phyloP scores from a whole-genome alignment of 2,888 invertebrate species.

The Miltochrista miniata region DNA sequence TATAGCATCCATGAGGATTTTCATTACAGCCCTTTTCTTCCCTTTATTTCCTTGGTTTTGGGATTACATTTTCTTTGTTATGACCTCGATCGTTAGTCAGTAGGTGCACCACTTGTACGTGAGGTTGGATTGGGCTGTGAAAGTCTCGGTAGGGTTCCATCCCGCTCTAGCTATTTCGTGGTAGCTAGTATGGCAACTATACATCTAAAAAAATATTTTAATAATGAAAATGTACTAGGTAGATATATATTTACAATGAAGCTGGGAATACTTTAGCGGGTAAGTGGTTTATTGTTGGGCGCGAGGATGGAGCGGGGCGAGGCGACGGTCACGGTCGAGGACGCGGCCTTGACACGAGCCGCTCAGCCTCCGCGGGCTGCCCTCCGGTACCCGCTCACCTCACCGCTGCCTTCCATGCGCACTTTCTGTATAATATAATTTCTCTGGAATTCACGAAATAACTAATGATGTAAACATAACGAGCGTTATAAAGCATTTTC shows the following conservation, averaged over 20 bases:
- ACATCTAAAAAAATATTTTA: too few relatives aligned
- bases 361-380: slow-evolving; percentile 63
- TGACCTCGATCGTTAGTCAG: too few relatives aligned
- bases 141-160: too few relatives aligned
- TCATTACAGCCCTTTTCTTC: too few relatives aligned
- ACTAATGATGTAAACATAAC: slow-evolving; percentile 2
- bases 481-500: not conserved
- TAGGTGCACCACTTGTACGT: too few relatives aligned
- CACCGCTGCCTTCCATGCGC: slow-evolving; percentile 5
- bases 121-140: too few relatives aligned
- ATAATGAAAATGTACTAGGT: not conserved
- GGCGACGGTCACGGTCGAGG: slow-evolving; percentile 75
- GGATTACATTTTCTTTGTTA: too few relatives aligned
- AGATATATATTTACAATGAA: not conserved
- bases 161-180: too few relatives aligned
- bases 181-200: too few relatives aligned
- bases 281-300: slow-evolving; percentile 21
- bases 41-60: too few relatives aligned
- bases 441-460: slow-evolving; percentile 4
- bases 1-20: too few relatives aligned
- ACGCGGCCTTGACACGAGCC: slow-evolving; percentile 74
- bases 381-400: slow-evolving; percentile 2
- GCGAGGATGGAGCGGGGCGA: slow-evolving; percentile 28
- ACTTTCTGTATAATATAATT: slow-evolving; percentile 6
- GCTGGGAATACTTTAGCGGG: slow-evolving; percentile 1